Evolutionary conservation across 1,140 invertebrate genomes (phyloP).

Genomic region (Euura lappo): DNA sequence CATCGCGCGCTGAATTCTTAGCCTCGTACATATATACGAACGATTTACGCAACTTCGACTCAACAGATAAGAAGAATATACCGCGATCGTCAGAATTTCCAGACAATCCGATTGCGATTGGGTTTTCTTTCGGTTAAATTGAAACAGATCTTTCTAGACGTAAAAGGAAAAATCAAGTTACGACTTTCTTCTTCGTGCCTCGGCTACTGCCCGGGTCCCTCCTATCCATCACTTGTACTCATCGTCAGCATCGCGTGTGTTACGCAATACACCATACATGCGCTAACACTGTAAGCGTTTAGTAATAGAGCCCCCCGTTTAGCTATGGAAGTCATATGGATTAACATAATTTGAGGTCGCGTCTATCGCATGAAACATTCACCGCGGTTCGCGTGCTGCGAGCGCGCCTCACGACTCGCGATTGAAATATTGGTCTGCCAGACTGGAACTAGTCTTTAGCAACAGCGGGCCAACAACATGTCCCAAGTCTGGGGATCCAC

Average conservation of each 20-base stretch:
- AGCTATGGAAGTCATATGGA: background rate
- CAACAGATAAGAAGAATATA: too few relatives aligned
- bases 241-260: background rate
- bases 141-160: too few relatives aligned
- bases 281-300: constrained; percentile 5
- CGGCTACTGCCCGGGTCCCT: too few relatives aligned
- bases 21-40: background rate
- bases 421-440: background rate
- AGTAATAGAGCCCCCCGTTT: background rate
- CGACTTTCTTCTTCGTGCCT: too few relatives aligned
- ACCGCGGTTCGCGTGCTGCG: background rate
- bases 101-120: too few relatives aligned
- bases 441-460: background rate
- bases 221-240: background rate
- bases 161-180: too few relatives aligned
- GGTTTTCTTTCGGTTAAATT: too few relatives aligned
- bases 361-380: background rate
- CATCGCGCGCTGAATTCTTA: background rate
- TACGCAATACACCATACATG: background rate
- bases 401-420: background rate
- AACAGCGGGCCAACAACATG: too few relatives aligned
- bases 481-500: too few relatives aligned
- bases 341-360: constrained; percentile 3
- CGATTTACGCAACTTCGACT: background rate
- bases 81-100: too few relatives aligned